Evolutionary conservation across 2,888 invertebrate genomes (phyloP), one percentile per base, ranked within the genome.

Genomic region (Quadriops clusia): DNA sequence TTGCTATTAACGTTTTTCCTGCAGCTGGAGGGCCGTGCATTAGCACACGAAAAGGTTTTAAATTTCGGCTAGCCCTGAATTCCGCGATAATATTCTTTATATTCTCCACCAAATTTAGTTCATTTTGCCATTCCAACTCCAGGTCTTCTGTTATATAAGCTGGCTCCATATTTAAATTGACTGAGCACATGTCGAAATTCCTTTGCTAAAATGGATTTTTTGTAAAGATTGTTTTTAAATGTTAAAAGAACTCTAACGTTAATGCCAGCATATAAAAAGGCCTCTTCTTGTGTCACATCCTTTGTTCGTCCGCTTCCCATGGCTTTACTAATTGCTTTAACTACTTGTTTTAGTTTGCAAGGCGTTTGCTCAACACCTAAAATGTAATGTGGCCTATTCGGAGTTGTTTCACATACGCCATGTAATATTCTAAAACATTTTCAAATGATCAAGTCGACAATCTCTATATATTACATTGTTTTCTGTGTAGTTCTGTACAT

Each of bases 21-120:
- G 68, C 64, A 5, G 72, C 67, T 3, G 78, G 76, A 11, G 77
- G 77, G 2, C 78, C 79, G 40, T 74, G 70, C 2, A 79, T 52
- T 9, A 77, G 45, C 23, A 68, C 51, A 45, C 70, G 74, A 41
- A 75, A 61, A 23, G 76, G 67, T 44, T 63, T 64, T 35, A 78
- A 54, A 40, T 63, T 63, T 43, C 71, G 61, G 23, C 65, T 63
- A 39, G 60, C 60, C 45, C 64, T 65, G 46, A 65, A 71, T 45
- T 70, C 62, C 34, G 34, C 39, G 7, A 57, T 53, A 11, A 64
- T 50, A 11, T 40, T 63, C 49, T 42, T 61, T 60, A 58, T 70
- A 55, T 50, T 55, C 37, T 41, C 64, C 48, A 35, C 64, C 53
- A 76, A 70, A 26, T 65, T 58, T 32, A 58, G 40, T 31, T 72